Conservation (phyloP, 2,888 invertebrate genomes). For the Harpalus rubripes region DNA sequence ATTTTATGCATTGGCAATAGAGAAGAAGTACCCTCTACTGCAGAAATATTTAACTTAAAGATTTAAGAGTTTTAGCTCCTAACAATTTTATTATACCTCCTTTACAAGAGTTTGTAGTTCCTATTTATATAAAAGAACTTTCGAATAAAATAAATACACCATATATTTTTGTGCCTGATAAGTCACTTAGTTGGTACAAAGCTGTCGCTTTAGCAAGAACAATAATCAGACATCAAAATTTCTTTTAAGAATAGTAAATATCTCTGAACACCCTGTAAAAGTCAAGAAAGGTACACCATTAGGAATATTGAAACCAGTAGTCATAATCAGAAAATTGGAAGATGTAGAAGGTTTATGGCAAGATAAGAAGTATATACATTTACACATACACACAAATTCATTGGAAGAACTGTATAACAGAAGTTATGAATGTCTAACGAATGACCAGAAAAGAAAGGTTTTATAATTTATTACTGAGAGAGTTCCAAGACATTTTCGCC, state of each 20-base stretch:
- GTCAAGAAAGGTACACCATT: background rate
- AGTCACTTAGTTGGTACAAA: background rate
- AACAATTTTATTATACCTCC: background rate
- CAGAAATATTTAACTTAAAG: background rate
- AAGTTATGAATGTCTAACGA: background rate
- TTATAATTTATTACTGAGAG: background rate
- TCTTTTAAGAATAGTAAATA: background rate
- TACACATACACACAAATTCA: background rate
- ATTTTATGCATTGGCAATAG: background rate
- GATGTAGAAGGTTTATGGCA: background rate
- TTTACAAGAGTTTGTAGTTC: background rate
- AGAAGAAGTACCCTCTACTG: background rate
- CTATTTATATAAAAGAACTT: background rate
- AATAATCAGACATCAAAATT: background rate
- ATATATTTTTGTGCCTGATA: background rate
- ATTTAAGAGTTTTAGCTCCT: background rate
- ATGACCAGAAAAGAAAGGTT: background rate
- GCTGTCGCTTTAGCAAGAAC: background rate
- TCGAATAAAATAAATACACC: background rate
- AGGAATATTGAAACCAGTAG: background rate
- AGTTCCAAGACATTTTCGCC: background rate
- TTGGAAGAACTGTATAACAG: background rate
- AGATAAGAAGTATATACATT: background rate
- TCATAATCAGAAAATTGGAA: background rate
- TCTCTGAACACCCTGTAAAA: background rate